phyloP scores from a whole-genome alignment of 1,140 invertebrate genomes.

The Teleopsis dalmanni region DNA sequence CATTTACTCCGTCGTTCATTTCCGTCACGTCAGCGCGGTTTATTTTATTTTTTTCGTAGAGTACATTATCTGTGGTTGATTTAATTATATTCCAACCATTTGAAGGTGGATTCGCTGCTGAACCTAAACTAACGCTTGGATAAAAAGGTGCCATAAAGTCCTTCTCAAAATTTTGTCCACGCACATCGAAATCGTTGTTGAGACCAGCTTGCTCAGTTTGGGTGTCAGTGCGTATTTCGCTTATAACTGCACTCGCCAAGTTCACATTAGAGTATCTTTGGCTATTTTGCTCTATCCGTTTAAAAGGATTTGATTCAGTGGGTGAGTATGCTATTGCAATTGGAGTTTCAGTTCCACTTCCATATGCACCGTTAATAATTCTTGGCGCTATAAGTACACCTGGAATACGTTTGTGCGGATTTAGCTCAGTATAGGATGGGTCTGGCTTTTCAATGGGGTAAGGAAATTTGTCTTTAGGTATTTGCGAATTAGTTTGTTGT shows the following conservation, averaged over 20 bases:
- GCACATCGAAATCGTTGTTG: conserved; percentile 32
- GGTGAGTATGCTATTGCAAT: conserved; percentile 50
- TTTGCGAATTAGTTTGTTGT: conserved; percentile 23
- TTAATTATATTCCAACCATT: conserved; percentile 60
- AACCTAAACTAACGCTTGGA: conserved; percentile 53
- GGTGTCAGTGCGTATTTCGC: conserved; percentile 40
- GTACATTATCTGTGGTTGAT: conserved; percentile 21
- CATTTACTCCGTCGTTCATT: conserved; percentile 18
- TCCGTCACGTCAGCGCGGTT: conserved; percentile 32
- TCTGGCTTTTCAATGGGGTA: conserved; percentile 53
- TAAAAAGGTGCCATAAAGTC: conserved; percentile 65
- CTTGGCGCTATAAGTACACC: conserved; percentile 27
- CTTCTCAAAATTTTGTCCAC: conserved; percentile 43
- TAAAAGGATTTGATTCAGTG: conserved; percentile 36
- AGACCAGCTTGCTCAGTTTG: conserved; percentile 25
- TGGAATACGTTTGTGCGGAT: conserved; percentile 16
- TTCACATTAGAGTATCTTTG: conserved; percentile 30
- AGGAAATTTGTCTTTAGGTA: conserved; percentile 51
- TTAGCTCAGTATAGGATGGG: conserved; percentile 26
- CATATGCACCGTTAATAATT: conserved; percentile 30
- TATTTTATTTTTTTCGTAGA: conserved; percentile 36
- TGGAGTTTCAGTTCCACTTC: conserved; percentile 44
- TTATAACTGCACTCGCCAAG: conserved; percentile 44
- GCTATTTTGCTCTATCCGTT: conserved; percentile 10
- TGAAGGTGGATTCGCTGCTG: conserved; percentile 33